Base-by-base conservation (phyloP, 2,888 invertebrate genomes). In the Parascotia fuliginaria region DNA sequence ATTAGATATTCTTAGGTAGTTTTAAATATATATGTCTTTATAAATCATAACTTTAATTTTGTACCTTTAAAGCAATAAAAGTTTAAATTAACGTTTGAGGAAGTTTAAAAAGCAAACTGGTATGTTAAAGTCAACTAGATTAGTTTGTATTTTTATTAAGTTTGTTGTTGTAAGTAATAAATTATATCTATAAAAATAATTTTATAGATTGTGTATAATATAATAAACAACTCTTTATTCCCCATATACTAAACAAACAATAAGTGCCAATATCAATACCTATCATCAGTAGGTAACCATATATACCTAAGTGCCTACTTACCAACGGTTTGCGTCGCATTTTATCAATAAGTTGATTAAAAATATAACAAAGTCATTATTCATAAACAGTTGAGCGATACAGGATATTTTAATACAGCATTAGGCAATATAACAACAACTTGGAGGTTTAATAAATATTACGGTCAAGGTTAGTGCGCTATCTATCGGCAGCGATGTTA, bases 401-500 rank as follows among this genome's bases (percentile, higher is more conserved):
- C 36, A 39, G 39, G 39, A 39, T 39, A 39, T 28, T 39, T n/a
- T n/a, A 28, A 12, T 27, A 38, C 9, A 28, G 6, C 9, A 28
- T 39, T 28, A 39, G 11, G 39, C 28, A 39, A 39, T 28, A 39
- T 27, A 24, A 39, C 3, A 39, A 15, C 16, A 27, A 4, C 2
- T 39, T 39, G 28, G 45, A 34, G 36, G 22, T 42, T 52, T 48
- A 22, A 28, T 45, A n/a, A n/a, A 52, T 5, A 44, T 39, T 38
- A 27, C 34, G 42, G 48, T 48, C 57, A 64, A 57, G 46, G 55
- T 22, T 50, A 52, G 34, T 43, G 37, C 79, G 83, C 83, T 87
- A 87, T 83, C 89, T 89, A 66, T 53, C 41, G 44, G 44, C 27
- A 27, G 42, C 9, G 34, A 31, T 9, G 14, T 19, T 28, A 57